A percentile compares a stretch with the other conserved stretches of the same genome.
Evolutionary conservation across 2,888 invertebrate species (phyloP).

Genomic region (Heliconius aoede): DNA sequence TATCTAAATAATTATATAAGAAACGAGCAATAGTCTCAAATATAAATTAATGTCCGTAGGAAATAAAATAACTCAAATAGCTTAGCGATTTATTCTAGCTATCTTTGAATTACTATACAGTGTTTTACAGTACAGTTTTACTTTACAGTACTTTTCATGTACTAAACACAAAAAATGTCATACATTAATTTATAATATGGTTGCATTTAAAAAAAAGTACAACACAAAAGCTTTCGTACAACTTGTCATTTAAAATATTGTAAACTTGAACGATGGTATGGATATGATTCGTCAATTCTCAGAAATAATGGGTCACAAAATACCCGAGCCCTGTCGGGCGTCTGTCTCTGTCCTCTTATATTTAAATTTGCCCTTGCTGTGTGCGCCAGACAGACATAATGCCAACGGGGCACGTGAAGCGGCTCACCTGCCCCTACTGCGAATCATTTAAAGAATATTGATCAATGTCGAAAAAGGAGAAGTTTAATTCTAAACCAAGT

Average conservation of each 20-base stretch:
- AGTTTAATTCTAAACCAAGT: background rate
- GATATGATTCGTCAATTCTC: slow-evolving; percentile 21
- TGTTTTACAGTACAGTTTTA: too few species aligned
- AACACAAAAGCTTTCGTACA: too few species aligned
- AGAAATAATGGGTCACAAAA: slow-evolving; percentile 42
- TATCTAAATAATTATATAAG: too few species aligned
- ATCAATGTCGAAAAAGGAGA: slow-evolving; percentile 33
- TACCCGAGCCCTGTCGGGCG: slow-evolving; percentile 39
- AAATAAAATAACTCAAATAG: too few species aligned
- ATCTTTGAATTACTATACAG: too few species aligned
- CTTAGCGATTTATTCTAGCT: too few species aligned
- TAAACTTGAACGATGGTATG: slow-evolving; percentile 35
- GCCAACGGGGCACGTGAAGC: slow-evolving; percentile 42
- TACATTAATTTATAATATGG: too few species aligned
- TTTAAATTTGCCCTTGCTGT: slow-evolving; percentile 53
- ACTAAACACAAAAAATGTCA: too few species aligned
- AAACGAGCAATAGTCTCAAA: too few species aligned
- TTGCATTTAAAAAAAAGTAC: too few species aligned
- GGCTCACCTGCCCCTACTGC: slow-evolving; percentile 43
- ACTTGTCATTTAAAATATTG: slow-evolving; percentile 18
- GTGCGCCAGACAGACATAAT: slow-evolving; percentile 48
- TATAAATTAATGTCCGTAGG: too few species aligned
- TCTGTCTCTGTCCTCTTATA: slow-evolving; percentile 49
- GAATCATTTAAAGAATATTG: slow-evolving; percentile 36
- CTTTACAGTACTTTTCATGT: too few species aligned